phyloP scores from a whole-genome alignment of 2,113 vertebrate genomes.

The Xenopus borealis region DNA sequence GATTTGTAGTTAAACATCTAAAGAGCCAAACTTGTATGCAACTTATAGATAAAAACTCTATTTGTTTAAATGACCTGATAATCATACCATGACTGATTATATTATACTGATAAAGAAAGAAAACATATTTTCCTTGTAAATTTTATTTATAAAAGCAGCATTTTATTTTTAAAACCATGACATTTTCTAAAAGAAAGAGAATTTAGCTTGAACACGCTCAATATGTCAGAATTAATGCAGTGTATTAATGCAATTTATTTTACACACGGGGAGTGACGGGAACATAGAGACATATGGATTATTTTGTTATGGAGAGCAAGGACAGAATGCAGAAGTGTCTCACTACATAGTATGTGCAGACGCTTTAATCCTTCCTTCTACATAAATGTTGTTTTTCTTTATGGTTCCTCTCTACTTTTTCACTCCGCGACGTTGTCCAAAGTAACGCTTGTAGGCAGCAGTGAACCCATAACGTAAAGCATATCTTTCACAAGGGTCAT shows the following conservation, averaged over 20 bases:
- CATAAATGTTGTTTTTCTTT: background rate
- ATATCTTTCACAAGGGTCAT: constrained; percentile 70
- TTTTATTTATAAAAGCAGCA: constrained; percentile 18
- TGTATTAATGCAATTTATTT: background rate
- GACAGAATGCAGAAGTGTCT: background rate
- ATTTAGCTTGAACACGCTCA: background rate
- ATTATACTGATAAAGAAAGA: no score
- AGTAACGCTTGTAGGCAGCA: constrained; percentile 78
- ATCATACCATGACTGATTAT: no score
- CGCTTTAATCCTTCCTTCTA: no score
- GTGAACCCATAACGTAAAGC: constrained; percentile 67
- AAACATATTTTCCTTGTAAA: no score
- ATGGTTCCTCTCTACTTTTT: constrained; percentile 44
- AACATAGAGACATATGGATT: no score
- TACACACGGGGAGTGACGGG: background rate
- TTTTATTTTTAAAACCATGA: constrained; percentile 31
- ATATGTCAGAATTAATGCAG: background rate
- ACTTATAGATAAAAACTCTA: no score
- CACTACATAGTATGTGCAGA: no score
- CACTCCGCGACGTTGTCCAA: constrained; percentile 54
- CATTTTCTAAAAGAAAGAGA: constrained; percentile 8
- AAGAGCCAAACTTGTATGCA: no score
- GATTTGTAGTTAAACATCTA: no score
- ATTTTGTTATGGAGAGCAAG: background rate
- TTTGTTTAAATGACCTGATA: no score